Conservation (phyloP, 2,113 vertebrate genomes). For the Megaleporinus macrocephalus region DNA sequence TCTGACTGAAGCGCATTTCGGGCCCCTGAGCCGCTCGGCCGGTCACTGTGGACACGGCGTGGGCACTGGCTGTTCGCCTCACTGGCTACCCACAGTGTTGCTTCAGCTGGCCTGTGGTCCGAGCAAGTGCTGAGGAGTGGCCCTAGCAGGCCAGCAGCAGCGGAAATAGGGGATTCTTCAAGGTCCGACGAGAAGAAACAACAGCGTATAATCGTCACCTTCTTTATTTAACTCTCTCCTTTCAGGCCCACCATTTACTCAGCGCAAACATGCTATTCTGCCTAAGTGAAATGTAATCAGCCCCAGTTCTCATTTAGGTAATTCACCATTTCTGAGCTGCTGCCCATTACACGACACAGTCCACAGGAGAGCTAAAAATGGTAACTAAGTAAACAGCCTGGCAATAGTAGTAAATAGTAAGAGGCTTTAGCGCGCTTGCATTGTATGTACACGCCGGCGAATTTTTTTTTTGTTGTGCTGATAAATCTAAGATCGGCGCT, state of each 20-base stretch:
- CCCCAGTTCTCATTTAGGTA: not conserved
- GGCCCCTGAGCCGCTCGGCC: not conserved
- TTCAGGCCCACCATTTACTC: conserved; percentile 5
- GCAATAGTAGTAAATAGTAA: conserved; percentile 15
- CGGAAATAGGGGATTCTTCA: not conserved
- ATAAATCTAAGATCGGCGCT: not conserved
- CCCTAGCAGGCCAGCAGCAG: not conserved
- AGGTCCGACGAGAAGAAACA: conserved; percentile 16
- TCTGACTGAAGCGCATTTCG: not conserved
- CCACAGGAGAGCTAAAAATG: not conserved
- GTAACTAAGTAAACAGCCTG: not conserved
- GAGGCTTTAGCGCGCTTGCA: not conserved
- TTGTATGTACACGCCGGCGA: not conserved
- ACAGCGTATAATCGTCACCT: conserved; percentile 9
- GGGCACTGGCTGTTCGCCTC: not conserved
- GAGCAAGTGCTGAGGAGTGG: not conserved
- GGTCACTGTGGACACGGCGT: conserved; percentile 25
- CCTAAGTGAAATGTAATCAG: conserved; percentile 23
- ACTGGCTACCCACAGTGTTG: conserved; percentile 23
- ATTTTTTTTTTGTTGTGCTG: conserved; percentile 18
- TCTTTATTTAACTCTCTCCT: conserved; percentile 41
- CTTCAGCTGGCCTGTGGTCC: conserved; percentile 41
- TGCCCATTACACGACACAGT: not conserved
- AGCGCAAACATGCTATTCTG: not conserved
- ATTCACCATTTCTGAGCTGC: not conserved